A percentile compares a stretch with the other conserved stretches of the same genome.
Evolutionary conservation across 2,888 invertebrate genomes (phyloP).

Genomic region (Sinelater perroti): DNA sequence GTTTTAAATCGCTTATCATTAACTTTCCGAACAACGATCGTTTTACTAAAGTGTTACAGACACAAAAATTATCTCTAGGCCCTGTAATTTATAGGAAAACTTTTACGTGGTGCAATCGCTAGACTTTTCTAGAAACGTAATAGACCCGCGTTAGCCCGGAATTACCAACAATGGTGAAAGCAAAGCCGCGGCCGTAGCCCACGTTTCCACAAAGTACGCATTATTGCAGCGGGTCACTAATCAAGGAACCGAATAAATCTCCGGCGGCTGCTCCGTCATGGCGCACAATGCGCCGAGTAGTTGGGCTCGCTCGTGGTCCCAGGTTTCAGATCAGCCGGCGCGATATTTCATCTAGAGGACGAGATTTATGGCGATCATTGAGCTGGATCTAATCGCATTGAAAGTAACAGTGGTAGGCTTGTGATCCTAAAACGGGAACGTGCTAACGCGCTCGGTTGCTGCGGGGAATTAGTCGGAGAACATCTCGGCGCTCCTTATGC

Average conservation of each 20-base stretch:
- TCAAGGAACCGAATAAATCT: slow-evolving; percentile 17
- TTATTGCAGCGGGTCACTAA: slow-evolving; percentile 1
- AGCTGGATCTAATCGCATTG: slow-evolving; percentile 14
- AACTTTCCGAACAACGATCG: too few relatives aligned
- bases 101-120: too few relatives aligned
- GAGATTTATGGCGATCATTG: slow-evolving; percentile 14
- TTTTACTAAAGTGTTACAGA: too few relatives aligned
- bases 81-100: too few relatives aligned
- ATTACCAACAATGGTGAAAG: too few relatives aligned
- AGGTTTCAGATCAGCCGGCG: slow-evolving; percentile 11
- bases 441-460: neutral
- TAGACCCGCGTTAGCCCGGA: too few relatives aligned
- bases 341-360: slow-evolving; percentile 11
- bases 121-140: too few relatives aligned
- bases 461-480: neutral
- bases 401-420: slow-evolving; percentile 5
- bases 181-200: too few relatives aligned
- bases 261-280: slow-evolving; percentile 24
- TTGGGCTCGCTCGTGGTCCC: slow-evolving; percentile 7
- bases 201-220: neutral
- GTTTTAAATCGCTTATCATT: too few relatives aligned
- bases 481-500: neutral
- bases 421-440: slow-evolving; percentile 1
- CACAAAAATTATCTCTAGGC: too few relatives aligned
- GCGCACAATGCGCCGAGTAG: slow-evolving; percentile 23